Evolutionary conservation across 2,888 invertebrate species (phyloP), one percentile per base, ranked within the genome.

Genomic region (Spilarctia lutea): DNA sequence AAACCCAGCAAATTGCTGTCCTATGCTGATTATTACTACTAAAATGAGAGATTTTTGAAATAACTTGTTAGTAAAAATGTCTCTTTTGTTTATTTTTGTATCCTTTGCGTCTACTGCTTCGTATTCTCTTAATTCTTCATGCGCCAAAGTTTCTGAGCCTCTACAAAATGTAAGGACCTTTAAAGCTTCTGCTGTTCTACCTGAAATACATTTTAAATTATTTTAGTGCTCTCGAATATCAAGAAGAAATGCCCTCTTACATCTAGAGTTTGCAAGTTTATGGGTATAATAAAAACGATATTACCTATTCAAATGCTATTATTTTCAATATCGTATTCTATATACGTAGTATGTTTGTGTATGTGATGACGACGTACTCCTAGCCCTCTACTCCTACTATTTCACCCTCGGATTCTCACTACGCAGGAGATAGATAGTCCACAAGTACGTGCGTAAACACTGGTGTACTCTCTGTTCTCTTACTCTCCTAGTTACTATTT

Each of bases 51-150:
- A 82, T 68, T 84, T 84, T 4, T 81, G 16, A 45, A 84, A 84
- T 1, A 84, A 27, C 33, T 16, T 68, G 60, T 85, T 84, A 0
- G 39, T 75, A 1, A 85, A 39, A 0, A 84, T 84, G 24, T 87
- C 83, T 24, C 33, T 77, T 72, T 73, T 82, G 7, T 72, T 83
- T 6, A 81, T 74, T 42, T 81, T 81, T 66, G 76, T 75, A 24
- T 78, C 33, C 0, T 76, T 75, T n/a, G 73, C 60, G 0, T 78
- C 70, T 0, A 83, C 66, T 6, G 71, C 16, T 33, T 87, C 83
- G 75, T 91, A 94, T 73, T 91, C 91, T 75, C 91, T 90, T 0
- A 94, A 68, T 77, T 94, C 93, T 71, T 89, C 88, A 8, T 83
- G 81, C 0, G 92, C 93, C 72, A 81, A 33, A 7, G 72, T 66